These are phyloP conservation scores for Anguilla pacifica DNA, from an alignment of 2,797 vertebrate species.

Conservation along the genomic window DNA sequence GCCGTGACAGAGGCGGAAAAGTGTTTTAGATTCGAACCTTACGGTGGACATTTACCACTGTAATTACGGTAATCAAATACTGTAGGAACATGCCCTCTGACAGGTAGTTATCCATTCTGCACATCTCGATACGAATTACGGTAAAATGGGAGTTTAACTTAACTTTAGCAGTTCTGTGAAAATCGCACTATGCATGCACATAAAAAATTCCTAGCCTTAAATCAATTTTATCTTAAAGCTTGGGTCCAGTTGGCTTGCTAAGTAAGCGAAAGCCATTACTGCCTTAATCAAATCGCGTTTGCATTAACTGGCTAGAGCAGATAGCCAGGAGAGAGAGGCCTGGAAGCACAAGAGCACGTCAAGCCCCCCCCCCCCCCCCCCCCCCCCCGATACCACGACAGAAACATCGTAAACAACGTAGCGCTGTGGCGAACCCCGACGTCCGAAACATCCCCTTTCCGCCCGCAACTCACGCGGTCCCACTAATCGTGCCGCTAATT, in stretches of 20 bases:
- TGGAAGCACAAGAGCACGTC: no score
- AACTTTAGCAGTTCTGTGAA: no score
- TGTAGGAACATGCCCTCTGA: no score
- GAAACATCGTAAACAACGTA: background rate
- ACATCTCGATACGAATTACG: no score
- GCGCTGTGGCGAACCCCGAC: background rate
- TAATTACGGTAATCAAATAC: background rate
- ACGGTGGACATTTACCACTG: background rate
- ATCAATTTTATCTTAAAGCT: background rate
- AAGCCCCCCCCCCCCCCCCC: no score
- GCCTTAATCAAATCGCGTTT: background rate
- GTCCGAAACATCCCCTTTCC: background rate
- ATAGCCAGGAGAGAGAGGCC: no score
- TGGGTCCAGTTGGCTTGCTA: background rate
- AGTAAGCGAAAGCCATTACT: background rate
- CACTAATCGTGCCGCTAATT: slow-evolving; percentile 18
- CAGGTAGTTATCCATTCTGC: no score
- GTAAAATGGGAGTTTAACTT: no score
- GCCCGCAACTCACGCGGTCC: background rate
- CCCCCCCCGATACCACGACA: background rate
- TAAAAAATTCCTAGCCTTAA: no score
- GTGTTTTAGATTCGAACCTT: background rate
- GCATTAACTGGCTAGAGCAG: background rate
- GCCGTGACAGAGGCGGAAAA: background rate
- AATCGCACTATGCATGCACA: no score